phyloP scores from a whole-genome alignment of 2,797 vertebrate genomes.

The Danio tinwini region DNA sequence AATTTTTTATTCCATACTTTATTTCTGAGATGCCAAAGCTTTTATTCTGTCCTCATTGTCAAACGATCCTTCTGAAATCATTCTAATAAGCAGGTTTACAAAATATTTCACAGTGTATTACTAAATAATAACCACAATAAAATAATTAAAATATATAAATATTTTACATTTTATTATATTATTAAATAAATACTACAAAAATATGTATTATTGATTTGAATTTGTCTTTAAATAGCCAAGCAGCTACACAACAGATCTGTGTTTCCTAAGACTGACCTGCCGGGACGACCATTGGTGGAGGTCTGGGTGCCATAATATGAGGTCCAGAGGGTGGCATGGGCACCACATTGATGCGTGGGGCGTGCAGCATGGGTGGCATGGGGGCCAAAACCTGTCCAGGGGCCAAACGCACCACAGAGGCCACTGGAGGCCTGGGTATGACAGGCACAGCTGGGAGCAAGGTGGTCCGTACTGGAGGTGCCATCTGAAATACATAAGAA shows the following conservation, averaged over 20 bases:
- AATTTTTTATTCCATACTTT: too few species aligned
- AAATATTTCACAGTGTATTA: too few species aligned
- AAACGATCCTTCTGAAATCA: too few species aligned
- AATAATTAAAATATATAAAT: too few species aligned
- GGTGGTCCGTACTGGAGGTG: conserved; percentile 89
- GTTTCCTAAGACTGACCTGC: conserved; percentile 78
- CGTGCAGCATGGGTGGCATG: conserved; percentile 94
- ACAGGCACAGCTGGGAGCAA: conserved; percentile 94
- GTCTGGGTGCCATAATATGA: conserved; percentile 92
- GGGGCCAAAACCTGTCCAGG: conserved; percentile 89
- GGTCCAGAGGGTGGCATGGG: conserved; percentile 90
- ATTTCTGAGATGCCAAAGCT: too few species aligned
- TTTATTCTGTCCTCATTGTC: too few species aligned
- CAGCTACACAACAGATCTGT: not conserved
- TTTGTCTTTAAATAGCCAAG: not conserved
- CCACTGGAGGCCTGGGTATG: conserved; percentile 89
- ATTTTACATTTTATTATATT: too few species aligned
- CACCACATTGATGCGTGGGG: conserved; percentile 93
- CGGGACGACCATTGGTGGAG: conserved; percentile 96
- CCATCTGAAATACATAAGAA: conserved; percentile 77
- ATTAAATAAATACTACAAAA: too few species aligned
- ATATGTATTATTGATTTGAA: not conserved
- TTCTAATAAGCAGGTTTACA: too few species aligned
- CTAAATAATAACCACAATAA: too few species aligned
- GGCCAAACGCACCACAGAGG: conserved; percentile 89